These are phyloP conservation scores for Monochamus alternatus DNA, from an alignment of 2,888 invertebrate genomes.

Conservation along the genomic window DNA sequence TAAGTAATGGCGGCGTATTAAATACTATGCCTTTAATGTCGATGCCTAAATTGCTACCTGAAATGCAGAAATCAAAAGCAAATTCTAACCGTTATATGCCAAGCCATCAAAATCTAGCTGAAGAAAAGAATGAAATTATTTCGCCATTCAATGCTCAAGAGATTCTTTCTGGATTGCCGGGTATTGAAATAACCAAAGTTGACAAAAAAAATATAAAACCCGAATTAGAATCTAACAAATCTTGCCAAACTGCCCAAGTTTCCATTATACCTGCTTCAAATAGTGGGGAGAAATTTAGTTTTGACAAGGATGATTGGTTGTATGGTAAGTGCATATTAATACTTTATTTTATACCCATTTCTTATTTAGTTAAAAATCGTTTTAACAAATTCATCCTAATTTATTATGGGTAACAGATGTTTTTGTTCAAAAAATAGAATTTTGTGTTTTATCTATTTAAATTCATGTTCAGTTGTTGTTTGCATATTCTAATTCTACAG, in stretches of 20 bases:
- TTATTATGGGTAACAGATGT: too few species aligned
- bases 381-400: too few species aligned
- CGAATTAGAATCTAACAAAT: conserved; percentile 59
- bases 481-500: too few species aligned
- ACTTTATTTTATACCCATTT: too few species aligned
- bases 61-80: conserved; percentile 52
- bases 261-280: conserved; percentile 68
- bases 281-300: conserved; percentile 58
- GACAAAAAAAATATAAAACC: conserved; percentile 62
- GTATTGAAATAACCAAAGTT: conserved; percentile 70
- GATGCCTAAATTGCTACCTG: conserved; percentile 47
- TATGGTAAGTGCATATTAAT: conserved; percentile 62
- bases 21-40: conserved; percentile 62
- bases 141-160: conserved; percentile 67
- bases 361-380: too few species aligned
- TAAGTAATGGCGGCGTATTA: conserved; percentile 62
- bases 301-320: conserved; percentile 68
- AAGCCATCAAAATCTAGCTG: conserved; percentile 39
- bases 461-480: too few species aligned
- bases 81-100: conserved; percentile 48
- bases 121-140: conserved; percentile 43
- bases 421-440: too few species aligned
- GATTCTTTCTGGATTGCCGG: conserved; percentile 69
- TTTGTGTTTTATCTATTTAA: too few species aligned
- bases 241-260: conserved; percentile 67